Conservation (phyloP, 1,140 invertebrate genomes). For the Leptestheria dahalacensis region DNA sequence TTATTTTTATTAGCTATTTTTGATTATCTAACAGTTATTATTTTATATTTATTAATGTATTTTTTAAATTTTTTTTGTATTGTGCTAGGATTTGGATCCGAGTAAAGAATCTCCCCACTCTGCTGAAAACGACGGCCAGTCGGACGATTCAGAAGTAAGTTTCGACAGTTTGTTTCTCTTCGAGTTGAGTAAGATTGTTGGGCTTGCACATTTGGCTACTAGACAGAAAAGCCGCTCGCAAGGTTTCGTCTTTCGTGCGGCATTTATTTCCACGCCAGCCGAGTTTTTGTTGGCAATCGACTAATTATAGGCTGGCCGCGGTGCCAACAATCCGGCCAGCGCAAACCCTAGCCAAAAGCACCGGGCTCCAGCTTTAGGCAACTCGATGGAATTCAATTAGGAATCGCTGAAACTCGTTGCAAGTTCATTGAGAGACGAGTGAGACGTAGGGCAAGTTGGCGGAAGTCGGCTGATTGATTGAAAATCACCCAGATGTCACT, state of each 20-base stretch:
- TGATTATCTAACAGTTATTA: neutral
- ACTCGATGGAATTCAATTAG: too few relatives aligned
- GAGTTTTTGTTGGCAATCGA: neutral
- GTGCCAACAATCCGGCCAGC: neutral
- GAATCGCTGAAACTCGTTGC: too few relatives aligned
- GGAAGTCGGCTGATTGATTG: too few relatives aligned
- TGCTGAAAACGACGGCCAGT: conserved; percentile 7
- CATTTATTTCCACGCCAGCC: too few relatives aligned
- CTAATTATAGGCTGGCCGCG: neutral
- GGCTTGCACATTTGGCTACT: too few relatives aligned
- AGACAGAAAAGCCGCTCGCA: too few relatives aligned
- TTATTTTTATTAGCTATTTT: neutral
- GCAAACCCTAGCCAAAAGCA: too few relatives aligned
- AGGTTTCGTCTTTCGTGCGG: too few relatives aligned
- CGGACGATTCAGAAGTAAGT: conserved; percentile 13
- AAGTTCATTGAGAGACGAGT: too few relatives aligned
- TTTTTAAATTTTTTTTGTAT: neutral
- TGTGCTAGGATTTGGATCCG: conserved; percentile 12
- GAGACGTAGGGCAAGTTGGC: too few relatives aligned
- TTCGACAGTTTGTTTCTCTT: neutral
- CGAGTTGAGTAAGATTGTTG: neutral
- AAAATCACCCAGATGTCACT: too few relatives aligned
- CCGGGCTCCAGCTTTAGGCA: too few relatives aligned
- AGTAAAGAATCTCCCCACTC: conserved; percentile 12
- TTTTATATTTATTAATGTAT: neutral